These are phyloP conservation scores for Nebria ingens DNA, from an alignment of 1,140 invertebrate genomes.

Conservation along the genomic window DNA sequence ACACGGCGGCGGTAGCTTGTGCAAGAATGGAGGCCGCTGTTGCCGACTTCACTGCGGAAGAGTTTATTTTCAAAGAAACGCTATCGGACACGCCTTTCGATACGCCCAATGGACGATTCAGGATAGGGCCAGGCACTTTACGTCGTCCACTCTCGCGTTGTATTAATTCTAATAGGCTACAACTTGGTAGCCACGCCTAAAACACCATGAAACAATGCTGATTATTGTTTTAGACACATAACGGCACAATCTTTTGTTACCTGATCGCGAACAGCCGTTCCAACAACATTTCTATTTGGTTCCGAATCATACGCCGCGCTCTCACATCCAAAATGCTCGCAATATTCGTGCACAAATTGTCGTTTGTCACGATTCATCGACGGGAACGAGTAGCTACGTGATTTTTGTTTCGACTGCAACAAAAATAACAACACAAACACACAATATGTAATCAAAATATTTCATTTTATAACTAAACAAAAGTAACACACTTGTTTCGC, in stretches of 20 bases:
- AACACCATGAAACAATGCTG: constrained; percentile 20
- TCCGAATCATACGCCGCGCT: constrained; percentile 89
- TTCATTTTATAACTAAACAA: neutral
- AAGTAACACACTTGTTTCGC: constrained; percentile 57
- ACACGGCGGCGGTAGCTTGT: too few species aligned
- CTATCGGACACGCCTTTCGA: constrained; percentile 20
- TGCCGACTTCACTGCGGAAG: neutral
- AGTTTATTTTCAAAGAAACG: constrained; percentile 21
- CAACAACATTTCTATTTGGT: constrained; percentile 89
- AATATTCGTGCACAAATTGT: constrained; percentile 84
- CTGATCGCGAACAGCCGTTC: constrained; percentile 74
- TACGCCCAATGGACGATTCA: constrained; percentile 18
- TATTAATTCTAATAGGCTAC: constrained; percentile 68
- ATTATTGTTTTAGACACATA: neutral
- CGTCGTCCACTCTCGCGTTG: constrained; percentile 66
- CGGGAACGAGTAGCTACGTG: constrained; percentile 80
- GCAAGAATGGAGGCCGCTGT: neutral
- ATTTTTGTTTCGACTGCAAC: constrained; percentile 69
- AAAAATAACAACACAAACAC: constrained; percentile 22
- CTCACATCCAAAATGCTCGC: constrained; percentile 88
- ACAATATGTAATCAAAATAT: constrained; percentile 4
- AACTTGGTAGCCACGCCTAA: constrained; percentile 75
- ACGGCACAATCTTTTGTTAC: constrained; percentile 34
- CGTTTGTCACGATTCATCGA: constrained; percentile 88
- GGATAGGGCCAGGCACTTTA: constrained; percentile 58